Evolutionary conservation across 2,888 invertebrate species (phyloP).

Genomic region (Meiosimyza platycephala): DNA sequence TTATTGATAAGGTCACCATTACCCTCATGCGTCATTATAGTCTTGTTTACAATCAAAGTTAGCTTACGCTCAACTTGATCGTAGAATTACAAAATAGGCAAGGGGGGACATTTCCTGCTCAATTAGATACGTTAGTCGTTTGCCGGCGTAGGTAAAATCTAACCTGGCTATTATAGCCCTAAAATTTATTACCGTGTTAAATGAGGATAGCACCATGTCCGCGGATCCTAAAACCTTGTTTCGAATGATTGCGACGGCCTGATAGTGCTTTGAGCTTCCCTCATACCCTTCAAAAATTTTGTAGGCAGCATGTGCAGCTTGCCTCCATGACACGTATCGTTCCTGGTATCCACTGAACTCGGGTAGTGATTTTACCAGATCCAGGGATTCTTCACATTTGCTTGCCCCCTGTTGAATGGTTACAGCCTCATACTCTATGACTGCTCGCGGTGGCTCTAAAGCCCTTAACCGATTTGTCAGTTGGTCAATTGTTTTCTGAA

Average conservation of each 20-base stretch:
- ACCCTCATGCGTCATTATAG: no score
- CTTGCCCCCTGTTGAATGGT: neutral
- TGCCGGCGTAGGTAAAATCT: no score
- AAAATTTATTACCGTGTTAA: no score
- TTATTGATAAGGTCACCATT: no score
- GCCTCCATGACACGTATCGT: constrained; percentile 37
- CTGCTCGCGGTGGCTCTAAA: neutral
- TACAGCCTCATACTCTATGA: neutral
- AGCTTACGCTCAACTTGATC: no score
- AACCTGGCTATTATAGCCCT: no score
- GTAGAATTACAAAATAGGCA: no score
- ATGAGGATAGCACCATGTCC: constrained; percentile 37
- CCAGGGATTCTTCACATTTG: constrained; percentile 30
- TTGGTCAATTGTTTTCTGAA: neutral
- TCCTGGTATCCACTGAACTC: constrained; percentile 30
- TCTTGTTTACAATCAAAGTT: no score
- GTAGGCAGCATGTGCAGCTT: constrained; percentile 37
- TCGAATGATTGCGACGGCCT: neutral
- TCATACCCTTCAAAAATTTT: neutral
- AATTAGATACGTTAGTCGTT: no score
- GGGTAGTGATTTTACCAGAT: constrained; percentile 35
- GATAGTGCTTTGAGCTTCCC: no score
- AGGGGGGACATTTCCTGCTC: no score
- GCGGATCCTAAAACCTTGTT: constrained; percentile 36
- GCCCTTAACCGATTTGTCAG: neutral